A percentile compares a stretch with the other conserved stretches of the same genome.
phyloP scores from a whole-genome alignment of 2,113 vertebrate species.

The Callopanchax toddi region DNA sequence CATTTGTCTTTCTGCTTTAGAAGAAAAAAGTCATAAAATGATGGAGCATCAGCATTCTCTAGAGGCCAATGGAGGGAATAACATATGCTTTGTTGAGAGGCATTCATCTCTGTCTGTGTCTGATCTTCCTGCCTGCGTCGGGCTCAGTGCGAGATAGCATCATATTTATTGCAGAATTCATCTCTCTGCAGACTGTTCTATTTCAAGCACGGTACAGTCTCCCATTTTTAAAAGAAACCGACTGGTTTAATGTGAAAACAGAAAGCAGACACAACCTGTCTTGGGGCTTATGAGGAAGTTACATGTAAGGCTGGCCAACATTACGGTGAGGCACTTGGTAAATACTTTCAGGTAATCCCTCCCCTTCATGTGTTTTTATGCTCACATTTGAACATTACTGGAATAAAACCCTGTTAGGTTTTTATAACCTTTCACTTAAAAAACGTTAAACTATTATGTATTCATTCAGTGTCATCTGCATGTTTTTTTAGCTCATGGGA shows the following conservation, averaged over 20 bases:
- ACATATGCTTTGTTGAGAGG: conserved; percentile 28
- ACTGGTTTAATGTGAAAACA: conserved; percentile 1
- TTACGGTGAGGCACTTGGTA: not conserved
- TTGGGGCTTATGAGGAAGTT: not conserved
- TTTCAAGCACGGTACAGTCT: conserved; percentile 13
- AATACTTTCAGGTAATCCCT: not conserved
- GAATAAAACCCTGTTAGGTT: too few species aligned
- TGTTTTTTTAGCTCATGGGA: not conserved
- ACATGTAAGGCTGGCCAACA: not conserved
- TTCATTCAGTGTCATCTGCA: too few species aligned
- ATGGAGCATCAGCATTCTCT: conserved; percentile 73
- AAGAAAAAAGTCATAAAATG: conserved; percentile 12
- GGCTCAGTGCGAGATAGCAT: conserved; percentile 11
- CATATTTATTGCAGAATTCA: conserved; percentile 34
- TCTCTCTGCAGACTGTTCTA: conserved; percentile 16
- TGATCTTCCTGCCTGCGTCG: conserved; percentile 20
- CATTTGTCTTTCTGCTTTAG: not conserved
- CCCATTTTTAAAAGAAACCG: not conserved
- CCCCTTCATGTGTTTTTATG: not conserved
- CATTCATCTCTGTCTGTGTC: conserved; percentile 38
- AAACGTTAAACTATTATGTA: too few species aligned
- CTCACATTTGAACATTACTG: not conserved
- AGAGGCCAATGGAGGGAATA: conserved; percentile 53
- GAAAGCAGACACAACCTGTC: conserved; percentile 9
- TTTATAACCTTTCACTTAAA: too few species aligned